Percentiles rank a stretch among this genome's conserved stretches.
phyloP scores from a whole-genome alignment of 2,797 vertebrate genomes.

The Remorina albescens region DNA sequence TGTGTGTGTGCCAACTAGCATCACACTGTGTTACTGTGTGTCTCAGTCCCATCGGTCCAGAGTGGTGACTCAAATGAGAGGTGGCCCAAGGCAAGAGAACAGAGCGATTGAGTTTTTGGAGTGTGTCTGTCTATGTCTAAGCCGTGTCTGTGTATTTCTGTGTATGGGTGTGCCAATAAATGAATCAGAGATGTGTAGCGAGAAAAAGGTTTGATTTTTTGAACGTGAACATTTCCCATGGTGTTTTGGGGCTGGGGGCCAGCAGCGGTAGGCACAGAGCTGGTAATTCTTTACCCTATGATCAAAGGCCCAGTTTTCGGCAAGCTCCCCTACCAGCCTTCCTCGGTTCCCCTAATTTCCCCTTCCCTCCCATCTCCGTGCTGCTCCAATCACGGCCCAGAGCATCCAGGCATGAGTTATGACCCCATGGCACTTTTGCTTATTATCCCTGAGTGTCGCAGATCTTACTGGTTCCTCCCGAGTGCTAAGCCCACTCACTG shows the following conservation, averaged over 20 bases:
- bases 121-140: constrained; percentile 23
- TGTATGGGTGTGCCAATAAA: constrained; percentile 31
- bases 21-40: constrained; percentile 23
- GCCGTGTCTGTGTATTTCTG: constrained; percentile 15
- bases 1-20: constrained; percentile 14
- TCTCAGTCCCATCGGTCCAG: constrained; percentile 27
- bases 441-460: constrained; percentile 67
- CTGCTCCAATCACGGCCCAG: constrained; percentile 49
- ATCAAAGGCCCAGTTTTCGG: constrained; percentile 77
- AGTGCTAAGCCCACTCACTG: constrained; percentile 37
- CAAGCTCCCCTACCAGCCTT: constrained; percentile 46
- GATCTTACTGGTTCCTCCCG: constrained; percentile 51
- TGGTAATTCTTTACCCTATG: constrained; percentile 77
- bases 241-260: constrained; percentile 59
- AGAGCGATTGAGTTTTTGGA: constrained; percentile 53
- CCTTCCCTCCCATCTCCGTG: constrained; percentile 31
- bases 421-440: constrained; percentile 61
- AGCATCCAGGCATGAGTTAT: constrained; percentile 65
- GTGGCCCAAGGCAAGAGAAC: constrained; percentile 47
- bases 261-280: constrained; percentile 69
- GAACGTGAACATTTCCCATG: constrained; percentile 64
- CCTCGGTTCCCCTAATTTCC: constrained; percentile 39
- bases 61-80: constrained; percentile 53
- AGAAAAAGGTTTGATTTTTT: constrained; percentile 50
- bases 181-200: constrained; percentile 33